Evolutionary conservation across 2,797 vertebrate species (phyloP).

Genomic region (Falco columbarius): DNA sequence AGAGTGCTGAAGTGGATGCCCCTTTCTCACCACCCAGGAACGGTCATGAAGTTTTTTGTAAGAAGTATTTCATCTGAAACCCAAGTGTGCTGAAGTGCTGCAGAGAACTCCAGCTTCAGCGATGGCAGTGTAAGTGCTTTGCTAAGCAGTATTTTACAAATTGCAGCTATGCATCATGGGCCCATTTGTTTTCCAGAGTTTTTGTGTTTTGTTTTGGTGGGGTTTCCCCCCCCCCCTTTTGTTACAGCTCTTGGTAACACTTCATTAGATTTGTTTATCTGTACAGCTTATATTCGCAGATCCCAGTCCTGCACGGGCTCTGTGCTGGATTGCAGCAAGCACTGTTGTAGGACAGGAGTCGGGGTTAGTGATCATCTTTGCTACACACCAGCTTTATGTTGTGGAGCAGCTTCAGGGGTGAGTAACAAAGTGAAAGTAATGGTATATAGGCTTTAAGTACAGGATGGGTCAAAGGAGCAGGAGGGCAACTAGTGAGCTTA

Average conservation of each 20-base stretch:
- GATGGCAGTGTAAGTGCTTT: background rate
- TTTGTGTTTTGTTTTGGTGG: background rate
- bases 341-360: background rate
- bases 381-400: background rate
- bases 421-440: background rate
- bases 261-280: background rate
- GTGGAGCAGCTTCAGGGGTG: background rate
- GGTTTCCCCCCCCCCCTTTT: background rate
- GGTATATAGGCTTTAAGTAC: background rate
- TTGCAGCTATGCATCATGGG: background rate
- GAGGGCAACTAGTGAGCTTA: background rate
- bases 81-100: background rate
- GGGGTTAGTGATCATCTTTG: accelerated
- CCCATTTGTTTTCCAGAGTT: background rate
- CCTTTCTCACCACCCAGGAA: background rate
- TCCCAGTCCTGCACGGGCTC: background rate
- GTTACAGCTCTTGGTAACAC: background rate
- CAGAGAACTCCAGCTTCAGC: background rate
- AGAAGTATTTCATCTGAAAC: background rate
- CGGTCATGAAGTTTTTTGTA: background rate
- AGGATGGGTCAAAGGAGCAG: background rate
- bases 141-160: background rate
- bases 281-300: background rate
- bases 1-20: background rate
- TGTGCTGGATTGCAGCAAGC: background rate